Percentiles rank a stretch among this genome's conserved stretches.
Conservation (phyloP, 2,888 invertebrate genomes). For the Oithona nana region DNA sequence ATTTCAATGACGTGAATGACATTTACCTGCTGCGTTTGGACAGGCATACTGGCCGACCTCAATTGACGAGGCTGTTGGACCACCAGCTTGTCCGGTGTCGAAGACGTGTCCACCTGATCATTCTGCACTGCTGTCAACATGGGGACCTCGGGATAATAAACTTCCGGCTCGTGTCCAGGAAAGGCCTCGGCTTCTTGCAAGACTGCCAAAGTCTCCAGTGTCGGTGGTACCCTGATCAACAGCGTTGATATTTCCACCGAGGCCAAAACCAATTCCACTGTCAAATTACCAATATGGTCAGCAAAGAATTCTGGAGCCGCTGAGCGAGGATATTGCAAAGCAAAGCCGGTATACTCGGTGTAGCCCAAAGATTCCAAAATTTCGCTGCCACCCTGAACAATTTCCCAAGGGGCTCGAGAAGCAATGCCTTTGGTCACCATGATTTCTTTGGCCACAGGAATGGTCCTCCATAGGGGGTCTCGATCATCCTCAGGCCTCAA, state of each 20-base stretch:
- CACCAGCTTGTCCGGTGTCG: too few relatives aligned
- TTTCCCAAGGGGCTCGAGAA: constrained; percentile 8
- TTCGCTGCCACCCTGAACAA: constrained; percentile 11
- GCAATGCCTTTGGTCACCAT: constrained; percentile 11
- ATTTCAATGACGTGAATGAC: too few relatives aligned
- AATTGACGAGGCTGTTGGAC: too few relatives aligned
- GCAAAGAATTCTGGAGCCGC: constrained; percentile 10
- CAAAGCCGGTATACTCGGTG: constrained; percentile 15
- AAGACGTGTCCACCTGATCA: background rate
- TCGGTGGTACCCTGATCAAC: background rate
- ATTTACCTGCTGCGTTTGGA: too few relatives aligned
- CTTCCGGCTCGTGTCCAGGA: constrained; percentile 3
- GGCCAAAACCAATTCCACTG: constrained; percentile 11
- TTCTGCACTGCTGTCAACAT: background rate
- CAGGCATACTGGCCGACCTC: too few relatives aligned
- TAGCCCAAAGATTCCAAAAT: constrained; percentile 11
- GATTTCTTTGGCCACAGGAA: constrained; percentile 13
- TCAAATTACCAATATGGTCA: constrained; percentile 14
- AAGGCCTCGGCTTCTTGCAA: constrained; percentile 11
- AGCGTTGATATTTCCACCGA: constrained; percentile 13
- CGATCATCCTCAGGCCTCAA: constrained; percentile 9
- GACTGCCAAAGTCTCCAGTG: background rate
- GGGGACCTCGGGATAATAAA: background rate
- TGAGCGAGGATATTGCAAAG: constrained; percentile 8
- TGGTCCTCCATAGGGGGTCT: constrained; percentile 10